Conservation (phyloP, 2,888 invertebrate genomes). For the Geotrupes spiniger region DNA sequence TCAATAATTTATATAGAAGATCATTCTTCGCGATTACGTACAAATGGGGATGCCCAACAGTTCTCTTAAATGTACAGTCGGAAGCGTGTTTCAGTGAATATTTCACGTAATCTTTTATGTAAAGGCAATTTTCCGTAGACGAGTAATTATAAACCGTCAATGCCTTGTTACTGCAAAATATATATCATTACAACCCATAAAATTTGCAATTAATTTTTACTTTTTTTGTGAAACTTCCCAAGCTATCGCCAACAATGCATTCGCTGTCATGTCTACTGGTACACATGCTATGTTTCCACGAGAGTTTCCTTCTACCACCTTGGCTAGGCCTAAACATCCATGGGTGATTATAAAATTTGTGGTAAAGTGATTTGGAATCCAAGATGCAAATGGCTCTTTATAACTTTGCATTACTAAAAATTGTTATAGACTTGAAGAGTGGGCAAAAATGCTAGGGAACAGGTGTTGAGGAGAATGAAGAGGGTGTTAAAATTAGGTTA, state of each 20-base stretch:
- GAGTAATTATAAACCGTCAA: not conserved
- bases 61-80: too few species aligned
- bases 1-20: not conserved
- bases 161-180: not conserved
- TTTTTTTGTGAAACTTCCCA: not conserved
- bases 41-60: too few species aligned
- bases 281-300: not conserved
- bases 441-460: too few species aligned
- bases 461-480: too few species aligned
- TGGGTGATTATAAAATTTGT: not conserved
- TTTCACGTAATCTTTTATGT: not conserved
- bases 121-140: too few species aligned
- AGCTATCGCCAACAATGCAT: not conserved
- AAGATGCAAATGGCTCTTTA: not conserved
- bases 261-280: constrained; percentile 1
- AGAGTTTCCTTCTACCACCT: not conserved
- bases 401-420: constrained; percentile 4
- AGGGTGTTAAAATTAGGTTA: too few species aligned
- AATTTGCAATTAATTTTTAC: not conserved
- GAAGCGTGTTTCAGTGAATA: not conserved
- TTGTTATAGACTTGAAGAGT: too few species aligned
- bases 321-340: not conserved
- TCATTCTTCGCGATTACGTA: not conserved
- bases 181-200: not conserved
- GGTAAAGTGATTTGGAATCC: not conserved